These are phyloP conservation scores for Diadumene lineata DNA, from an alignment of 92 coral and sea anemone genomes.

Conservation along the genomic window DNA sequence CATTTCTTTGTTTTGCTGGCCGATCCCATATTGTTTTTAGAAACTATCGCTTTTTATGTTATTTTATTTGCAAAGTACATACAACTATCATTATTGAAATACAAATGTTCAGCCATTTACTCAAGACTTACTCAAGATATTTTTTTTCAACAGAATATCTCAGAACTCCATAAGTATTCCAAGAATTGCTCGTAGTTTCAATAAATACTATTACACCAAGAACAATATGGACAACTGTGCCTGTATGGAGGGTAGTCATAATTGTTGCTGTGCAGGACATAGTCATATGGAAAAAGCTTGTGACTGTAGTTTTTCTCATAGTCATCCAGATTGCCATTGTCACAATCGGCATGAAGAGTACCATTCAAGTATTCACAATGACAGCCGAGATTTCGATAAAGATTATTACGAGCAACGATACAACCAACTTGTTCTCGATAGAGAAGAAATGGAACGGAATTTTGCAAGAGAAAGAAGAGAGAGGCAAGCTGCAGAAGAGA, in stretches of 20 bases:
- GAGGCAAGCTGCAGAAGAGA: conserved; percentile 51
- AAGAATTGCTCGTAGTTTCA: too few relatives aligned
- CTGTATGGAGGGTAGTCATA: not conserved
- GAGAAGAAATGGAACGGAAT: conserved; percentile 68
- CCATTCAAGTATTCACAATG: not conserved
- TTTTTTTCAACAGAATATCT: conserved; percentile 2
- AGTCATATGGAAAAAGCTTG: not conserved
- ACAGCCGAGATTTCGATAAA: not conserved
- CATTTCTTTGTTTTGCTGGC: too few relatives aligned
- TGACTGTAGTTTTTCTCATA: not conserved
- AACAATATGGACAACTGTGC: not conserved
- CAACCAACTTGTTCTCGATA: conserved; percentile 60
- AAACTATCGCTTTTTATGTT: too few relatives aligned
- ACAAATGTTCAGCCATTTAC: too few relatives aligned
- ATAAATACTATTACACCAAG: too few relatives aligned
- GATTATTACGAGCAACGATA: conserved; percentile 48
- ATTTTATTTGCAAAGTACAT: not conserved
- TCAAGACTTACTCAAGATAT: too few relatives aligned
- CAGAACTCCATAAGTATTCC: not conserved
- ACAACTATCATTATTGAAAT: too few relatives aligned
- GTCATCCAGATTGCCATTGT: not conserved
- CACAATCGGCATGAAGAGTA: conserved; percentile 6
- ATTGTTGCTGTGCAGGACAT: conserved; percentile 22
- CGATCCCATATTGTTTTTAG: too few relatives aligned
- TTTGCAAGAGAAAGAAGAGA: conserved; percentile 76